These are phyloP conservation scores for Theristicus caerulescens DNA, from an alignment of 2,113 vertebrate species.

Conservation along the genomic window DNA sequence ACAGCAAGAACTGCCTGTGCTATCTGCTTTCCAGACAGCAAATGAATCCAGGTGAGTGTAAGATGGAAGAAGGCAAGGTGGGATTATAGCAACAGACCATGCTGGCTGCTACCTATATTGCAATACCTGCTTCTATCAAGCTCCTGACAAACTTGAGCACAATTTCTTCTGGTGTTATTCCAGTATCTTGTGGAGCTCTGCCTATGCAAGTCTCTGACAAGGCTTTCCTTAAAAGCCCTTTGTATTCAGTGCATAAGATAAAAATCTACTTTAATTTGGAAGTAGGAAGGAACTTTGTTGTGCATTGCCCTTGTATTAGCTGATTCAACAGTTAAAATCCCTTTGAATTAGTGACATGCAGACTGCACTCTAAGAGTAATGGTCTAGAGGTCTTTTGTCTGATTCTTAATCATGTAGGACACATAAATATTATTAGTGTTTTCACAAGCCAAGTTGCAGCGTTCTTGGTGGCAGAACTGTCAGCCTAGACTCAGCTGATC, in stretches of 20 bases:
- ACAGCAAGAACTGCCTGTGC: neutral
- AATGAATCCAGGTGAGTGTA: neutral
- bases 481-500: neutral
- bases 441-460: conserved; percentile 17
- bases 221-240: neutral
- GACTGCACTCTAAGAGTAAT: neutral
- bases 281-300: neutral
- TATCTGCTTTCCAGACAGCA: neutral
- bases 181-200: neutral
- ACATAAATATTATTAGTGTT: neutral
- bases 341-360: neutral
- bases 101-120: neutral
- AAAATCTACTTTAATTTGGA: neutral
- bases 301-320: neutral
- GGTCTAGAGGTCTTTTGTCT: neutral
- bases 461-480: conserved; percentile 22
- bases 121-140: neutral
- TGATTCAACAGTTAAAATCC: neutral
- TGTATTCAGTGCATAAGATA: neutral
- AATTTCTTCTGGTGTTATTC: neutral
- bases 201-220: neutral
- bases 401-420: neutral
- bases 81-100: neutral
- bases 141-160: neutral
- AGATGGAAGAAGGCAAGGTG: neutral